Conservation (phyloP, 2,797 vertebrate species). For the Neosalanx taihuensis region DNA sequence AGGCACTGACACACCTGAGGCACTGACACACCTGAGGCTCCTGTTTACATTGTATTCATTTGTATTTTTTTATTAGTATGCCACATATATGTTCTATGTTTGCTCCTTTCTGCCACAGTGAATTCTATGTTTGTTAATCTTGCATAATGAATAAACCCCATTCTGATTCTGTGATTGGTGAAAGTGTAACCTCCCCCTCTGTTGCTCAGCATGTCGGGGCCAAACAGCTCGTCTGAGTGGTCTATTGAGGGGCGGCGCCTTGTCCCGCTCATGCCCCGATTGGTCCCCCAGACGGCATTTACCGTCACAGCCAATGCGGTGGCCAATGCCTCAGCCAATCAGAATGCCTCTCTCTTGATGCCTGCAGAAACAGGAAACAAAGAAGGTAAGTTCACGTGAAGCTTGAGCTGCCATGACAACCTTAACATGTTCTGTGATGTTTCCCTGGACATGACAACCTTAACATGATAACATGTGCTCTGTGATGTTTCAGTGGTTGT, state of each 20-base stretch:
- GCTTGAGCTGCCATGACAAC: neutral
- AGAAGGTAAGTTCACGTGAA: conserved; percentile 78
- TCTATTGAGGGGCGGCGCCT: conserved; percentile 95
- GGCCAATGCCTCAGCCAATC: conserved; percentile 88
- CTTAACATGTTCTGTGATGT: conserved; percentile 31
- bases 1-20: no score
- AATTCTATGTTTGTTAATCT: no score
- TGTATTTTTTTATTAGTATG: no score
- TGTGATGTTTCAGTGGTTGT: conserved; percentile 83
- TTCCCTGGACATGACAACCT: neutral
- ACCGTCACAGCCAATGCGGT: conserved; percentile 93
- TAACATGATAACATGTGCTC: conserved; percentile 14
- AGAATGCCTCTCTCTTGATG: conserved; percentile 87
- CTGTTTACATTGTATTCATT: no score
- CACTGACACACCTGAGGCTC: no score
- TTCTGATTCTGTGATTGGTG: neutral
- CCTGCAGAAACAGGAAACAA: conserved; percentile 96
- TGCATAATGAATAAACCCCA: no score
- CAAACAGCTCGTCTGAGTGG: conserved; percentile 98
- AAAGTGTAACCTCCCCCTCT: neutral
- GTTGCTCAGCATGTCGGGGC: conserved; percentile 90
- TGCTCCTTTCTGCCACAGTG: no score
- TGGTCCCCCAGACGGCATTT: conserved; percentile 97
- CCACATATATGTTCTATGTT: no score
- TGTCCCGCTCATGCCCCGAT: conserved; percentile 93